These are phyloP conservation scores for Umimayanthus kanabou DNA, from an alignment of 92 coral and sea anemone genomes.

Conservation along the genomic window DNA sequence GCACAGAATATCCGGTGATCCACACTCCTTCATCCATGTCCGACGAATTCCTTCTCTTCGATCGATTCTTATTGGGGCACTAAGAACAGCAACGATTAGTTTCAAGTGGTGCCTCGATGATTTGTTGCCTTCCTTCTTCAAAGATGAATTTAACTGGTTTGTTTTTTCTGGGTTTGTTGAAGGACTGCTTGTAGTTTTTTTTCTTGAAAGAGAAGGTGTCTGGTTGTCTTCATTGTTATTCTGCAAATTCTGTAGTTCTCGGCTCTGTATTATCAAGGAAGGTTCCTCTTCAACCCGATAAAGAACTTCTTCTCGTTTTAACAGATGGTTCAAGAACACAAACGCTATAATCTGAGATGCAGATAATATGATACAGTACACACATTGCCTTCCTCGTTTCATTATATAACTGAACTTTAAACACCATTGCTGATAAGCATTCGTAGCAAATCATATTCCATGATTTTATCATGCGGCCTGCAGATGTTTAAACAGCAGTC, in stretches of 20 bases:
- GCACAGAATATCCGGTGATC: conserved; percentile 68
- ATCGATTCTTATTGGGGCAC: conserved; percentile 90
- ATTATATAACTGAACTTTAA: not conserved
- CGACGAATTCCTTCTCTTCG: conserved; percentile 84
- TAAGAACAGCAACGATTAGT: conserved; percentile 75
- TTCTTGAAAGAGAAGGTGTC: not conserved
- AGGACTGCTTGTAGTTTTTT: not conserved
- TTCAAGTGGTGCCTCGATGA: conserved; percentile 42
- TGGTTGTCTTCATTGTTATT: not conserved
- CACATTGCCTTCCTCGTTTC: conserved; percentile 19
- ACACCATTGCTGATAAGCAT: not conserved
- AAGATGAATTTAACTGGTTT: not conserved
- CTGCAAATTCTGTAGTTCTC: not conserved
- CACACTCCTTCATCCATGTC: conserved; percentile 86
- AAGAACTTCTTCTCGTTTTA: conserved; percentile 17
- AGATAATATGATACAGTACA: not conserved
- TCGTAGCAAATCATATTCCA: not conserved
- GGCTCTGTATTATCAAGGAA: not conserved
- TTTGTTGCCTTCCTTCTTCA: not conserved
- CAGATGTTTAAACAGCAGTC: too few species aligned
- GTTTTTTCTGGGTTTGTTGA: not conserved
- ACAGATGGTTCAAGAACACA: conserved; percentile 1
- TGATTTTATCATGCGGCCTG: not conserved
- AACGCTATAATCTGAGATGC: conserved; percentile 18
- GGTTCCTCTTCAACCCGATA: not conserved